phyloP scores from a whole-genome alignment of 2,888 invertebrate genomes.

The Drosophila recens region DNA sequence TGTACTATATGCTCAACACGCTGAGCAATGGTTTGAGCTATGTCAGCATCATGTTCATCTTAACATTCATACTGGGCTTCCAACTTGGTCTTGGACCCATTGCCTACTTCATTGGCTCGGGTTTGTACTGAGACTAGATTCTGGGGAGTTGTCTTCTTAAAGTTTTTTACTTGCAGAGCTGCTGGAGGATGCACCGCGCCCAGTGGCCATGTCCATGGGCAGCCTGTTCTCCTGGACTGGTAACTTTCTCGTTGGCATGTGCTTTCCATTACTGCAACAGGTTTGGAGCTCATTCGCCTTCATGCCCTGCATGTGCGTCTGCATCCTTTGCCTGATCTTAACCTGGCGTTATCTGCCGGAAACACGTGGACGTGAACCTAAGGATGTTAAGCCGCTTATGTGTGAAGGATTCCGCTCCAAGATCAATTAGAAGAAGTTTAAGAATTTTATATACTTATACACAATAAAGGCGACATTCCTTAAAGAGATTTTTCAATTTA shows the following conservation, averaged over 20 bases:
- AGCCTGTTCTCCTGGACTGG: slow-evolving; percentile 94
- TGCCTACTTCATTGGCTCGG: slow-evolving; percentile 93
- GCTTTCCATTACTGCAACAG: slow-evolving; percentile 88
- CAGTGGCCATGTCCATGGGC: slow-evolving; percentile 93
- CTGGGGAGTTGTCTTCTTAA: not conserved
- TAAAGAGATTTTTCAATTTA: too few relatives aligned
- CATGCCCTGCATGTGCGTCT: slow-evolving; percentile 88
- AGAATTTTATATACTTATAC: too few relatives aligned
- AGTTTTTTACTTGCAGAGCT: slow-evolving; percentile 86
- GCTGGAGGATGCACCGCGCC: slow-evolving; percentile 92
- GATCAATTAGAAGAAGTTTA: slow-evolving; percentile 38
- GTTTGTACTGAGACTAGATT: slow-evolving; percentile 80
- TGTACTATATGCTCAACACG: slow-evolving; percentile 88
- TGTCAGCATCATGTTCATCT: slow-evolving; percentile 89
- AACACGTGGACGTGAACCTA: slow-evolving; percentile 72
- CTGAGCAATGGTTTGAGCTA: slow-evolving; percentile 86
- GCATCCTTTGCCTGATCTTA: slow-evolving; percentile 66
- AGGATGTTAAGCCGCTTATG: slow-evolving; percentile 73
- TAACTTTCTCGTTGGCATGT: slow-evolving; percentile 93
- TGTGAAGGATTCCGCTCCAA: slow-evolving; percentile 87
- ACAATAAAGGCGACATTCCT: not conserved
- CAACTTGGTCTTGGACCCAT: slow-evolving; percentile 95
- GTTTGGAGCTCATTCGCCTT: slow-evolving; percentile 90
- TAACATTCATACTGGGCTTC: slow-evolving; percentile 91
- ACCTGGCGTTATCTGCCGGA: slow-evolving; percentile 79